Base-by-base conservation (phyloP, 2,888 invertebrate species). In the Philonicus albiceps region DNA sequence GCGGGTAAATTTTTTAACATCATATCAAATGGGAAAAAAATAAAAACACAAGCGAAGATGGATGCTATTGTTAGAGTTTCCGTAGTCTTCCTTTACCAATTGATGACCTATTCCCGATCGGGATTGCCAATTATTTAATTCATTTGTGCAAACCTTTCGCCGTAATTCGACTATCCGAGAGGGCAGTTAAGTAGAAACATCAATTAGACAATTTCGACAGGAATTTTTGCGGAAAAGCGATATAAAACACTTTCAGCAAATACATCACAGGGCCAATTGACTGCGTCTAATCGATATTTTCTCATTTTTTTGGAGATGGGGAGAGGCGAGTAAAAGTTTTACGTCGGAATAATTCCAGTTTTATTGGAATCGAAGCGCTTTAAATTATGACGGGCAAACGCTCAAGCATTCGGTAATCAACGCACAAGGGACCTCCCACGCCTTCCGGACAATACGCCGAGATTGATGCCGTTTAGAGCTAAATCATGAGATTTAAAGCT, bases 1-100 rank as follows among this genome's bases (percentile, higher is more conserved):
- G 83, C 19, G 83, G 83, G 72, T 83, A 83, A 83, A 83, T 83
- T 83, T 83, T 83, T 83, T 83, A 83, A 6, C 64, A 83, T 40
- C 64, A 64, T 31, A 19, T 16, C 30, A 30, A 80, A 53, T 49
- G 7, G 37, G 13, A 37, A 72, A 53, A 80, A 34, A 22, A 31
- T 16, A 55, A 43, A 78, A 49, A 22, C 22, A 0, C 30, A 30
- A 13, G 7, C 72, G 5, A 83, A 83, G 78, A 43, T 37, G 43
- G 43, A 37, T 64, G 64, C 64, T 22, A 27, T 64, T 64, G 64
- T 64, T 64, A 11, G 64, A 22, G 27, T 13, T 64, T 64, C 27
- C 64, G 11, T 19, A 7, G 22, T 27, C 27, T 27, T 8, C 13
- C 2, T 64, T 64, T 27, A 27, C 7, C 64, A 27, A 64, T 64